Evolutionary conservation across 2,797 vertebrate genomes (phyloP).

Genomic region (Crax fasciolata): DNA sequence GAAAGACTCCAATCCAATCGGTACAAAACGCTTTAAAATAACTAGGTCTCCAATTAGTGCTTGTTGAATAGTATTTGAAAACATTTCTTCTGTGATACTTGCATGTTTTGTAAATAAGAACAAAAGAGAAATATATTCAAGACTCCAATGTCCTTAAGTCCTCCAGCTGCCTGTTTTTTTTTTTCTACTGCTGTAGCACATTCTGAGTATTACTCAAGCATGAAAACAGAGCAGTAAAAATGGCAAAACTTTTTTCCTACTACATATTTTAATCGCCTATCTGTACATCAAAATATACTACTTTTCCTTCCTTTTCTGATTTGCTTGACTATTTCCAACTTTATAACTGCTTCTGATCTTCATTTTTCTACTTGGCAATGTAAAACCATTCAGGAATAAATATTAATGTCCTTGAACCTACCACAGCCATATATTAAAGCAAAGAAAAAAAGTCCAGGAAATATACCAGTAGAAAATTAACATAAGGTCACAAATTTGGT

Average conservation of each 20-base stretch:
- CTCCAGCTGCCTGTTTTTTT: not conserved
- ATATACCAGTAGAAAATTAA: conserved; percentile 1
- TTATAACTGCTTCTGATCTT: not conserved
- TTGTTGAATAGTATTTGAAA: not conserved
- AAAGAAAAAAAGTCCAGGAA: not conserved
- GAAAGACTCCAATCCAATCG: not conserved
- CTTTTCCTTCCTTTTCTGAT: not conserved
- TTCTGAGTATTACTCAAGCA: not conserved
- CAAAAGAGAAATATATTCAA: not conserved
- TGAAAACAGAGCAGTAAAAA: conserved; percentile 14
- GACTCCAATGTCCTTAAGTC: not conserved
- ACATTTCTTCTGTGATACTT: not conserved
- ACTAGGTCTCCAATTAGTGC: not conserved
- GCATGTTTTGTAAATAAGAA: not conserved
- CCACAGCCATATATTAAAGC: not conserved
- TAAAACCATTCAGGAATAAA: not conserved
- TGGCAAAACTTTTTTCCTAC: not conserved
- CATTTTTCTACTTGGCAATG: not conserved
- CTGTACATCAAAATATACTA: not conserved
- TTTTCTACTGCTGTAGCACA: not conserved
- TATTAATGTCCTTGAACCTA: conserved; percentile 14
- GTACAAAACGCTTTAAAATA: not conserved
- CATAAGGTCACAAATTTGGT: not conserved
- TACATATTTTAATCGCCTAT: not conserved
- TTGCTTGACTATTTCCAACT: not conserved